These are phyloP conservation scores for Galeopterus variegatus DNA, from an alignment of 2,113 vertebrate species.

Conservation along the genomic window DNA sequence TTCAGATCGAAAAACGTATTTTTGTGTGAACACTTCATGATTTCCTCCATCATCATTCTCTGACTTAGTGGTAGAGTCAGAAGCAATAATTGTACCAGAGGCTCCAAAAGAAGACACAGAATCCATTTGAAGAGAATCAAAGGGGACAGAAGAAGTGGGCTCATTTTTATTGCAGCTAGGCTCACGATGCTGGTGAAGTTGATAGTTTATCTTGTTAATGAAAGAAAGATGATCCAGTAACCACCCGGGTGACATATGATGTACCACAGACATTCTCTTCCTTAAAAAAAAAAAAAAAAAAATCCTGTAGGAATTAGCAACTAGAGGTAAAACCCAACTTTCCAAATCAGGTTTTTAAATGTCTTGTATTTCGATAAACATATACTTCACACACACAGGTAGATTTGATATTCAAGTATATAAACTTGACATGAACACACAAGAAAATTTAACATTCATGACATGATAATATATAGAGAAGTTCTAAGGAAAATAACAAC, in stretches of 20 bases:
- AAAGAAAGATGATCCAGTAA: constrained; percentile 92
- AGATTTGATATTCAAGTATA: background rate
- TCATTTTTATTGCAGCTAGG: constrained; percentile 31
- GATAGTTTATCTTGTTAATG: constrained; percentile 89
- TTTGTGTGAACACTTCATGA: constrained; percentile 40
- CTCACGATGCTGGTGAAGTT: constrained; percentile 61
- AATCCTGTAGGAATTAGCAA: background rate
- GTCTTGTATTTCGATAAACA: constrained; percentile 18
- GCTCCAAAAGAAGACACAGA: background rate
- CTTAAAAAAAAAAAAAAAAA: background rate
- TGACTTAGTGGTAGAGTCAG: background rate
- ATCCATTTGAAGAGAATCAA: background rate
- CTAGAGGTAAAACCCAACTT: rapidly evolving
- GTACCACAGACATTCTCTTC: constrained; percentile 90
- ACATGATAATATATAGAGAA: background rate
- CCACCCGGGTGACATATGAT: constrained; percentile 87
- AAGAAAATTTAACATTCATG: constrained; percentile 18
- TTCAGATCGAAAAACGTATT: constrained; percentile 86
- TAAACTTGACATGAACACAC: background rate
- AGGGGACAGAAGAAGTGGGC: background rate
- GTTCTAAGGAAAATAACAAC: constrained; percentile 39
- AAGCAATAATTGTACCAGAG: background rate
- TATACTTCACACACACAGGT: background rate
- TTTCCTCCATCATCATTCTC: background rate
- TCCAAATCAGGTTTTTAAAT: constrained; percentile 37